phyloP scores from a whole-genome alignment of 1,140 invertebrate species.

The Orussus abietinus region DNA sequence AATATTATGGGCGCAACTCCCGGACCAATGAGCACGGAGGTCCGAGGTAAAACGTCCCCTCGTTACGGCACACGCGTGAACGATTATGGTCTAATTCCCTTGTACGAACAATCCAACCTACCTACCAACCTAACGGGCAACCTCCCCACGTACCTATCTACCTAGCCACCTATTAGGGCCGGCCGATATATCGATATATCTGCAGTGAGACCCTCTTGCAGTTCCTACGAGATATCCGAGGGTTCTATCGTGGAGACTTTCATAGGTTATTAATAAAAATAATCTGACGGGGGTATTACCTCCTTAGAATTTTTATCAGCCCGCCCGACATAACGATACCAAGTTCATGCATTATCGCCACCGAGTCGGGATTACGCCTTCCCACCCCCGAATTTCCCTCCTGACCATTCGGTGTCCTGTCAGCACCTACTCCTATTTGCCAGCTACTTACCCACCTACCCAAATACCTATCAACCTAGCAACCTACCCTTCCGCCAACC shows the following conservation, averaged over 20 bases:
- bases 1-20: not conserved
- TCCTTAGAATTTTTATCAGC: too few species aligned
- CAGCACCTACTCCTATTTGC: too few species aligned
- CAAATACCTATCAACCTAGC: slow-evolving; percentile 49
- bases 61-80: slow-evolving; percentile 42
- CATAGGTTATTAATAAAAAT: too few species aligned
- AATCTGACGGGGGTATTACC: too few species aligned
- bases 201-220: not conserved
- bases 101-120: slow-evolving; percentile 39
- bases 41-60: slow-evolving; percentile 36
- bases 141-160: slow-evolving; percentile 13
- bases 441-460: slow-evolving; percentile 35
- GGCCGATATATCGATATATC: not conserved
- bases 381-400: too few species aligned
- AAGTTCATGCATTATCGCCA: too few species aligned
- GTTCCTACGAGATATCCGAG: too few species aligned
- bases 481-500: slow-evolving; percentile 29
- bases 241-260: too few species aligned
- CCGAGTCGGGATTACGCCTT: too few species aligned
- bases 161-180: not conserved
- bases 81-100: slow-evolving; percentile 51
- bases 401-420: too few species aligned
- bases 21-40: slow-evolving; percentile 3
- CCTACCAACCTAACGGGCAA: slow-evolving; percentile 11
- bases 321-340: too few species aligned